A percentile compares a stretch with the other conserved stretches of the same genome.
Conservation (phyloP, 2,888 invertebrate genomes). For the Brachypterus glaber region DNA sequence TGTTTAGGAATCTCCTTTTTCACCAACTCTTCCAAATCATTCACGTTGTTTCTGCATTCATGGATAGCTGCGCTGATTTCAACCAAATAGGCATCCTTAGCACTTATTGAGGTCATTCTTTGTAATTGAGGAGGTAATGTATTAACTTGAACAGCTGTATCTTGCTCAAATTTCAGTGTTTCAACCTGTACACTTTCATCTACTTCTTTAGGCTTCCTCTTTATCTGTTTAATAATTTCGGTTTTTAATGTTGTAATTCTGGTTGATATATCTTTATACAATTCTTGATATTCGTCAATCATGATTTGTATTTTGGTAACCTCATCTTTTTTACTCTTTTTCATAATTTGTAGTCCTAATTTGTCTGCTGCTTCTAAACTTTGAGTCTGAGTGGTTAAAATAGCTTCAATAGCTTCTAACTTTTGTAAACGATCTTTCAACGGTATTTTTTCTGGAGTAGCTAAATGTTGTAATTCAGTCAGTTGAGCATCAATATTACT, state of each 20-base stretch:
- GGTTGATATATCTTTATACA: conserved; percentile 53
- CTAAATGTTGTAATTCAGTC: conserved; percentile 58
- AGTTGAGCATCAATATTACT: conserved; percentile 63
- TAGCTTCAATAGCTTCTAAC: conserved; percentile 48
- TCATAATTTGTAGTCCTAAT: conserved; percentile 51
- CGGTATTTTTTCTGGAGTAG: conserved; percentile 40
- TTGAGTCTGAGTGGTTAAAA: conserved; percentile 45
- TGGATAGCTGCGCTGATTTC: conserved; percentile 64
- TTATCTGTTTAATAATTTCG: conserved; percentile 35
- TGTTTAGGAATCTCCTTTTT: conserved; percentile 48
- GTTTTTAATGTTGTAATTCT: conserved; percentile 43
- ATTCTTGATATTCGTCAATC: conserved; percentile 55
- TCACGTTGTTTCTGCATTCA: conserved; percentile 60
- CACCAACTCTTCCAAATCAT: conserved; percentile 56
- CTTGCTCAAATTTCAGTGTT: conserved; percentile 65
- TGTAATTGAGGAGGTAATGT: conserved; percentile 54
- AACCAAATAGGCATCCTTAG: conserved; percentile 71
- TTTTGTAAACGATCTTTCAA: conserved; percentile 39
- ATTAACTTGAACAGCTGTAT: conserved; percentile 73
- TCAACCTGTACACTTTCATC: conserved; percentile 61
- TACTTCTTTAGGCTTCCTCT: conserved; percentile 38
- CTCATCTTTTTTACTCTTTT: conserved; percentile 48
- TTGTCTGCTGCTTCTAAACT: conserved; percentile 50
- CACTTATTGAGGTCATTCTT: conserved; percentile 61
- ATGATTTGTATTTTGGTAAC: conserved; percentile 47